Evolutionary conservation across 2,113 vertebrate species (phyloP).

Genomic region (Gambusia affinis): DNA sequence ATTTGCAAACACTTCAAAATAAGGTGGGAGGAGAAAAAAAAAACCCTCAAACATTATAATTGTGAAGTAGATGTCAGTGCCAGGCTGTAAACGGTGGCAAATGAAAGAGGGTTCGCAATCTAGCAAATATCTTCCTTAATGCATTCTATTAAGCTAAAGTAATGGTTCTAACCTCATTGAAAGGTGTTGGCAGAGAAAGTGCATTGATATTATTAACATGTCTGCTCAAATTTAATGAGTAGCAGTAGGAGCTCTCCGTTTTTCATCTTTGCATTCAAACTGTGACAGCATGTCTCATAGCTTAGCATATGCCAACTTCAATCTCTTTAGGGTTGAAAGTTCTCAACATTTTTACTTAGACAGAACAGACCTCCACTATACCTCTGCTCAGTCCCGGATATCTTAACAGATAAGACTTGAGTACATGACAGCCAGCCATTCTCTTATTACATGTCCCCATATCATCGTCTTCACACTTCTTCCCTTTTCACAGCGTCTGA

Average conservation of each 20-base stretch:
- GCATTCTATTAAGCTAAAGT: background rate
- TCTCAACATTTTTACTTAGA: constrained; percentile 5
- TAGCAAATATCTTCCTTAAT: background rate
- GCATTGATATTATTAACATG: constrained; percentile 1
- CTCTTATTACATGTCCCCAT: background rate
- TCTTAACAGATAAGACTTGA: background rate
- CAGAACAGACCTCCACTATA: background rate
- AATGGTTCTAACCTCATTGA: background rate
- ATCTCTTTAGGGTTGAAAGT: background rate
- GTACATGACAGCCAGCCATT: background rate
- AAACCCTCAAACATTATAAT: background rate
- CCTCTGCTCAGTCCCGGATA: background rate
- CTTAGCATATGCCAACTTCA: background rate
- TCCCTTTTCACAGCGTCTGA: background rate
- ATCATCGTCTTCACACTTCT: background rate
- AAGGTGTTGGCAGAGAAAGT: background rate
- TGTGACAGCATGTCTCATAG: background rate
- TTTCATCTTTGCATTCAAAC: background rate
- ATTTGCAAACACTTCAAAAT: constrained; percentile 17
- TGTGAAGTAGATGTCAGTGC: constrained; percentile 11
- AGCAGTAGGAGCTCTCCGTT: background rate
- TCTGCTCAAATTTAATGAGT: background rate
- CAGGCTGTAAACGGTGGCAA: background rate
- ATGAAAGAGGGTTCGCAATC: constrained; percentile 5
- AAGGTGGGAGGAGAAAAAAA: background rate